Conservation (phyloP, 2,113 vertebrate genomes). For the Alligator sinensis region DNA sequence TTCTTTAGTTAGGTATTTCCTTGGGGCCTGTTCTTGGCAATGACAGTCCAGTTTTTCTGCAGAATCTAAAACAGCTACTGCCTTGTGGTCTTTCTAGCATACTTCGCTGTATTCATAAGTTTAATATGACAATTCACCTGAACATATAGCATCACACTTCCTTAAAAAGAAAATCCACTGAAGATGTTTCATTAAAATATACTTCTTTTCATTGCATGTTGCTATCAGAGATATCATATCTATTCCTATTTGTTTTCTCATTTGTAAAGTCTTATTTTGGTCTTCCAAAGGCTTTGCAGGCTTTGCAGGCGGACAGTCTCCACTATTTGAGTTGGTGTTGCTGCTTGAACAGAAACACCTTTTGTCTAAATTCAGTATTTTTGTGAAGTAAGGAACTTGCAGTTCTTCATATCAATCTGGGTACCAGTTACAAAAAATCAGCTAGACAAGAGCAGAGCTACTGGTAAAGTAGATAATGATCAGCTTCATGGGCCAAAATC, state of each 20-base stretch:
- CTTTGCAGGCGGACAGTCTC: rapidly evolving
- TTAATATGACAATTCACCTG: not conserved
- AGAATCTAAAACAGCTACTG: not conserved
- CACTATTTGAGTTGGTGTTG: not conserved
- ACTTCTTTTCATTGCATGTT: not conserved
- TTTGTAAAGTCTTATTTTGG: not conserved
- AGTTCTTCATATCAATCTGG: not conserved
- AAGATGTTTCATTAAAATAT: not conserved
- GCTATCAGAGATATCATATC: not conserved
- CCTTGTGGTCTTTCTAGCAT: not conserved
- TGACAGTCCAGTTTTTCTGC: not conserved
- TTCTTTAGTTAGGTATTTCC: not conserved
- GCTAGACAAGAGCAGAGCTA: not conserved
- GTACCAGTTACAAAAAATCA: not conserved
- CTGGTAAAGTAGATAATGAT: slow-evolving; percentile 30
- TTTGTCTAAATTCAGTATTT: not conserved
- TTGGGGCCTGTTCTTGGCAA: not conserved
- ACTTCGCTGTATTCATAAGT: rapidly evolving
- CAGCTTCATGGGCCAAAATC: not conserved
- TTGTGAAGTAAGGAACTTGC: not conserved
- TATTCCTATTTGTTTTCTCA: not conserved
- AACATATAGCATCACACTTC: rapidly evolving
- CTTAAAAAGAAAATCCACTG: not conserved
- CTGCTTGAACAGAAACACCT: not conserved
- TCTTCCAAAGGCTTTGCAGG: not conserved